These are phyloP conservation scores for Megamerina dolium DNA, from an alignment of 2,888 invertebrate species.

Conservation along the genomic window DNA sequence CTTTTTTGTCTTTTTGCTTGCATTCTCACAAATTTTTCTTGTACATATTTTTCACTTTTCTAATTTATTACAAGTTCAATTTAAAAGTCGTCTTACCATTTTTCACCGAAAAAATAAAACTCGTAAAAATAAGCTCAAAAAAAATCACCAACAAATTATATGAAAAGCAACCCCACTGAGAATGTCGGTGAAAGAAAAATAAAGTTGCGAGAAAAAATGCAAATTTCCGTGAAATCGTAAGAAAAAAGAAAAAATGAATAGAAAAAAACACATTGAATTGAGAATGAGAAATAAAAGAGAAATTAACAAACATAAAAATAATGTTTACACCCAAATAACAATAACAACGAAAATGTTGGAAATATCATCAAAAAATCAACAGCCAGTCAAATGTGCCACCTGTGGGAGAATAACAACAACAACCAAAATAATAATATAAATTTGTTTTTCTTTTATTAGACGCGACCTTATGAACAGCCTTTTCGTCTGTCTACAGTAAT, in stretches of 20 bases:
- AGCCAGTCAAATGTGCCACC: slow-evolving; percentile 5
- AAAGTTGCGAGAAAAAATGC: slow-evolving; percentile 29
- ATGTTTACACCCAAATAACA: slow-evolving; percentile 36
- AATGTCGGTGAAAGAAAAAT: slow-evolving; percentile 1
- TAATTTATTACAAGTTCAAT: slow-evolving; percentile 17
- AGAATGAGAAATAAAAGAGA: slow-evolving; percentile 37
- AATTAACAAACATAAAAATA: slow-evolving; percentile 43
- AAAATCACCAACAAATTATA: background rate
- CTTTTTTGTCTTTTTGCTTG: slow-evolving; percentile 1
- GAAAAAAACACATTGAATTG: background rate
- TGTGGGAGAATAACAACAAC: background rate
- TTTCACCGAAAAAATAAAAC: too few species aligned
- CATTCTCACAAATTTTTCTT: background rate
- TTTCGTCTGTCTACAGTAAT: too few species aligned
- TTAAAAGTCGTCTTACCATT: too few species aligned
- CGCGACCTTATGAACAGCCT: too few species aligned
- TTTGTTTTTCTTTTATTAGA: too few species aligned
- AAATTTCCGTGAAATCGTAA: slow-evolving; percentile 38
- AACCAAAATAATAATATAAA: too few species aligned
- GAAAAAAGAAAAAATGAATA: slow-evolving; percentile 26
- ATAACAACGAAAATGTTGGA: background rate
- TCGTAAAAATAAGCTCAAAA: slow-evolving; percentile 6
- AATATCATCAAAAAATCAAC: background rate
- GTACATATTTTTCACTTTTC: too few species aligned
- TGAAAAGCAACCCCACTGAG: background rate